Evolutionary conservation across 2,113 vertebrate species (phyloP).

Genomic region (Zosterops japonicus): DNA sequence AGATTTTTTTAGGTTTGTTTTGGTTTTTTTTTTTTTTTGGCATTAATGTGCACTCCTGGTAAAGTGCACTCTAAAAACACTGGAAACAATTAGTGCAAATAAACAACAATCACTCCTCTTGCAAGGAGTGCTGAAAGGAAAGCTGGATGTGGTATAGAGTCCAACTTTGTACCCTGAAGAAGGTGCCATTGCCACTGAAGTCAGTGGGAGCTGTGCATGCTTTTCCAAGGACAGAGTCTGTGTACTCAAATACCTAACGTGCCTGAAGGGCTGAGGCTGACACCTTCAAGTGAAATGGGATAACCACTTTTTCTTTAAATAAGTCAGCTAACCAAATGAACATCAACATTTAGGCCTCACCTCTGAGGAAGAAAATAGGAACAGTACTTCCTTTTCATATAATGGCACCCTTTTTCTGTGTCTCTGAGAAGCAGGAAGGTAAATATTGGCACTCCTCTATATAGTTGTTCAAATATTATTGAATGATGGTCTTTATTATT

Average conservation of each 20-base stretch:
- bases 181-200: background rate
- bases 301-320: background rate
- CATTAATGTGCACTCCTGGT: background rate
- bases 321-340: background rate
- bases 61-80: background rate
- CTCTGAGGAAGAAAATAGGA: background rate
- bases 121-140: background rate
- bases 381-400: background rate
- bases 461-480: background rate
- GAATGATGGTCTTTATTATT: background rate
- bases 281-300: background rate
- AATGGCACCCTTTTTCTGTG: background rate
- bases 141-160: background rate
- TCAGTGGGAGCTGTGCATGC: background rate
- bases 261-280: background rate
- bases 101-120: background rate
- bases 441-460: background rate
- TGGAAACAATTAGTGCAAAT: background rate
- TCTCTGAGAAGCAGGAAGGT: background rate
- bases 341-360: background rate
- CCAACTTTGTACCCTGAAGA: background rate
- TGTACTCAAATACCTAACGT: accelerated
- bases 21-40: background rate
- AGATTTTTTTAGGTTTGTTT: background rate
- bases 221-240: background rate